Conservation (phyloP, 2,113 vertebrate species). For the Coturnix japonica region DNA sequence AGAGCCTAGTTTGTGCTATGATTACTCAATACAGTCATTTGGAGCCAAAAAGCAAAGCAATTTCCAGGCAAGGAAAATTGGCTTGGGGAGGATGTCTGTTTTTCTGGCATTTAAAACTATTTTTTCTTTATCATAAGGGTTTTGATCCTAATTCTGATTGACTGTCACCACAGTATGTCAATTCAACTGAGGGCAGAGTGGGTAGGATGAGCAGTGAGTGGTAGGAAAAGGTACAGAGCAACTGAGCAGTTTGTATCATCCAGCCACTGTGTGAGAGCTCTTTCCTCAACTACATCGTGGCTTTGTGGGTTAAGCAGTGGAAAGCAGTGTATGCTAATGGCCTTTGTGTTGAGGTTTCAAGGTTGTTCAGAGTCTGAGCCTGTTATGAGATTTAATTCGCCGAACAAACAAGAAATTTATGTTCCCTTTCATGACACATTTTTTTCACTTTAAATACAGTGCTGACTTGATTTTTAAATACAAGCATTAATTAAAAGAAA, state of each 20-base stretch:
- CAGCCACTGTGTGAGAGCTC: not conserved
- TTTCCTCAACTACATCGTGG: not conserved
- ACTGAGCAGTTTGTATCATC: not conserved
- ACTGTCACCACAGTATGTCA: not conserved
- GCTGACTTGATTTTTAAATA: not conserved
- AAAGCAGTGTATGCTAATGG: not conserved
- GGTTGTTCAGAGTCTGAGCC: not conserved
- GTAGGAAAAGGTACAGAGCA: not conserved
- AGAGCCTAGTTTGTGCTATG: not conserved
- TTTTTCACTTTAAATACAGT: not conserved
- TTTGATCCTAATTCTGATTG: not conserved
- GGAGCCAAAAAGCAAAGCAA: not conserved
- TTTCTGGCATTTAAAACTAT: not conserved
- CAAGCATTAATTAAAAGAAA: not conserved
- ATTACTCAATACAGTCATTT: not conserved
- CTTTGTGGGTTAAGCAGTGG: not conserved
- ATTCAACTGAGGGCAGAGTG: not conserved
- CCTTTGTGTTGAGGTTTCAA: not conserved
- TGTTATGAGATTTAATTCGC: not conserved
- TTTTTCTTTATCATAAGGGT: not conserved
- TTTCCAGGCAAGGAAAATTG: not conserved
- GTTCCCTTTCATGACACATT: not conserved
- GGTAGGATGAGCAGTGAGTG: not conserved
- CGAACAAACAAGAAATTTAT: not conserved
- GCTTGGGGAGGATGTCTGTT: not conserved